Evolutionary conservation across 2,113 vertebrate species (phyloP).

Genomic region (Thunnus thynnus): DNA sequence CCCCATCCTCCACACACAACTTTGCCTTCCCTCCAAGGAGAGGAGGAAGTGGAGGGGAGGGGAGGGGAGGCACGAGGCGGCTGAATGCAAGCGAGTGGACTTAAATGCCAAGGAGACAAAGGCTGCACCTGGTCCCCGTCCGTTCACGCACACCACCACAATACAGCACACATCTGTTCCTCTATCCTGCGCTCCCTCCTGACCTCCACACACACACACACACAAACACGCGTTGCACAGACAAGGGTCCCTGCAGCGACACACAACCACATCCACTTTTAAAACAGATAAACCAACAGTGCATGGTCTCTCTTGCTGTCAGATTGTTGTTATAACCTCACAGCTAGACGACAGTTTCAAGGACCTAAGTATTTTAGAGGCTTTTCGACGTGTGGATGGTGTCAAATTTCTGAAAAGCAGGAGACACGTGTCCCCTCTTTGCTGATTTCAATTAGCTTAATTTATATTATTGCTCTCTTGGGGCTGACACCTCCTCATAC

Average conservation of each 20-base stretch:
- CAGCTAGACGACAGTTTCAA: constrained; percentile 47
- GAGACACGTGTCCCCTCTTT: constrained; percentile 13
- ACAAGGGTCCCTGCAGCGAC: constrained; percentile 9
- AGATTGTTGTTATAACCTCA: constrained; percentile 36
- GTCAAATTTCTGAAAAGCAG: constrained; percentile 44
- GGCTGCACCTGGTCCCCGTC: constrained; percentile 95
- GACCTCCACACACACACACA: constrained; percentile 62
- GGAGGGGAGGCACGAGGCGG: constrained; percentile 69
- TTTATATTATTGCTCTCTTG: constrained; percentile 62
- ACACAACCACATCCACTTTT: constrained; percentile 50
- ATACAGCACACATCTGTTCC: constrained; percentile 93
- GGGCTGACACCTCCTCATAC: constrained; percentile 40
- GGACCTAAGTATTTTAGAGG: constrained; percentile 24
- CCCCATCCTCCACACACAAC: constrained; percentile 53
- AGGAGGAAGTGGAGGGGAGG: constrained; percentile 25
- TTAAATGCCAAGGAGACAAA: constrained; percentile 90
- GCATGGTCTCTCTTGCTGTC: constrained; percentile 36
- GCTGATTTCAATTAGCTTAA: constrained; percentile 58
- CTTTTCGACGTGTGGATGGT: background rate
- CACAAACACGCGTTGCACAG: constrained; percentile 20
- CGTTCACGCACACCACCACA: constrained; percentile 87
- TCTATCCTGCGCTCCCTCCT: constrained; percentile 69
- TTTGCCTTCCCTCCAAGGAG: constrained; percentile 66
- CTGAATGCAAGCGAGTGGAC: constrained; percentile 86
- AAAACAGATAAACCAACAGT: constrained; percentile 47